Conservation (phyloP, 1,140 invertebrate species). For the Reticulitermes speratus region DNA sequence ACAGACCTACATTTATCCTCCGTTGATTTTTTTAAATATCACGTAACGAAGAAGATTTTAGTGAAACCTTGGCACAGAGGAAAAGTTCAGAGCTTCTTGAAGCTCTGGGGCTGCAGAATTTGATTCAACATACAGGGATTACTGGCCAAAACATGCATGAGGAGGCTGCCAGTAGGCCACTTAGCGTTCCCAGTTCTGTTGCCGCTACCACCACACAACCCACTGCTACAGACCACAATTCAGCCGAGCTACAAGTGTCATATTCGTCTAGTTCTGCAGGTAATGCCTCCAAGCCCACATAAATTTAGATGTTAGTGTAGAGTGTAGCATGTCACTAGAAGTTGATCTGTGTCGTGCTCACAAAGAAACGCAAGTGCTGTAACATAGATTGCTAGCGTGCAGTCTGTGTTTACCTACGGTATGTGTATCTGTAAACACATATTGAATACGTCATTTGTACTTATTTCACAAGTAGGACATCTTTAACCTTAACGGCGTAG, state of each 20-base stretch:
- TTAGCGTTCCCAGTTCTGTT: slow-evolving; percentile 50
- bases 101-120: slow-evolving; percentile 45
- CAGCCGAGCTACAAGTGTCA: slow-evolving; percentile 36
- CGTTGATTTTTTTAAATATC: slow-evolving; percentile 33
- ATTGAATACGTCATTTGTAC: background rate
- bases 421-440: background rate
- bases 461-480: background rate
- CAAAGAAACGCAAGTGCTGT: background rate
- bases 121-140: slow-evolving; percentile 44
- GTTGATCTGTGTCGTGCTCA: background rate
- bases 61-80: slow-evolving; percentile 46
- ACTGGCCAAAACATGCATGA: slow-evolving; percentile 49
- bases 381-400: background rate
- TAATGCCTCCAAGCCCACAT: slow-evolving; percentile 26
- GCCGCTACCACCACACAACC: slow-evolving; percentile 47
- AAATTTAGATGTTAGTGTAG: background rate
- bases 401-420: background rate
- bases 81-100: slow-evolving; percentile 48
- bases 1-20: slow-evolving; percentile 60
- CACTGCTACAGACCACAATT: slow-evolving; percentile 35
- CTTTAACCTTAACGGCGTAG: background rate
- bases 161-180: slow-evolving; percentile 45
- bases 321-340: background rate
- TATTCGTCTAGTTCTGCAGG: slow-evolving; percentile 36
- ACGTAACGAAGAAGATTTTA: slow-evolving; percentile 33